Conservation (phyloP, 2,888 invertebrate species). For the Diplolepis rosae region DNA sequence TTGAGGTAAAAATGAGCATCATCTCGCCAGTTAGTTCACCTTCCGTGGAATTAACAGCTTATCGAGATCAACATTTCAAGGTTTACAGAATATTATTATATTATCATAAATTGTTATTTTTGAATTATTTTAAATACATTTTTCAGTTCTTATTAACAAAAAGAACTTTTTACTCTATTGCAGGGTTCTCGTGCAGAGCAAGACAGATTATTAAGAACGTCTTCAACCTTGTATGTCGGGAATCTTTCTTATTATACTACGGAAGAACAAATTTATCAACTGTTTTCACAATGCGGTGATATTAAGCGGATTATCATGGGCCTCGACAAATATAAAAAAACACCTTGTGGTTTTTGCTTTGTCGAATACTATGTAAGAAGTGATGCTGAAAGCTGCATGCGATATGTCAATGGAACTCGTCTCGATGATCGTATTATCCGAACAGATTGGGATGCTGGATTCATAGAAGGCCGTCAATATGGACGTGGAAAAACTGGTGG, state of each 20-base stretch:
- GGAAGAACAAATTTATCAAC: conserved; percentile 98
- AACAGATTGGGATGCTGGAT: conserved; percentile 99
- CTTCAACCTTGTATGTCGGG: conserved; percentile 95
- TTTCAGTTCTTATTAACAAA: too few species aligned
- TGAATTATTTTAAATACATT: too few species aligned
- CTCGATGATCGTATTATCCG: conserved; percentile 97
- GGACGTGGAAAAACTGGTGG: conserved; percentile 98
- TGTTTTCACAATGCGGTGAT: conserved; percentile 97
- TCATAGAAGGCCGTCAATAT: conserved; percentile 97
- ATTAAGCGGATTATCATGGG: conserved; percentile 97
- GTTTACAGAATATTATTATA: too few species aligned
- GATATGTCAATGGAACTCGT: conserved; percentile 96
- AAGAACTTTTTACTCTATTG: too few species aligned
- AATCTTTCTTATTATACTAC: conserved; percentile 99
- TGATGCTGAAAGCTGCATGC: conserved; percentile 88
- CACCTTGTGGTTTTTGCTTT: conserved; percentile 99
- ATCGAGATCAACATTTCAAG: conserved; percentile 97
- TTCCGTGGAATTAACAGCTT: conserved; percentile 89
- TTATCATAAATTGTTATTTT: too few species aligned
- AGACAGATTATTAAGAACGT: conserved; percentile 83
- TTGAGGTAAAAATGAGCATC: conserved; percentile 12
- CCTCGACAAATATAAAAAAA: conserved; percentile 96
- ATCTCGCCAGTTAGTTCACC: conserved; percentile 64
- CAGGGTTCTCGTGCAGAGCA: conserved; percentile 93
- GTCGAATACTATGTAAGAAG: conserved; percentile 90